Evolutionary conservation across 1,140 invertebrate species (phyloP).

Genomic region (Sminthurinus signatus): DNA sequence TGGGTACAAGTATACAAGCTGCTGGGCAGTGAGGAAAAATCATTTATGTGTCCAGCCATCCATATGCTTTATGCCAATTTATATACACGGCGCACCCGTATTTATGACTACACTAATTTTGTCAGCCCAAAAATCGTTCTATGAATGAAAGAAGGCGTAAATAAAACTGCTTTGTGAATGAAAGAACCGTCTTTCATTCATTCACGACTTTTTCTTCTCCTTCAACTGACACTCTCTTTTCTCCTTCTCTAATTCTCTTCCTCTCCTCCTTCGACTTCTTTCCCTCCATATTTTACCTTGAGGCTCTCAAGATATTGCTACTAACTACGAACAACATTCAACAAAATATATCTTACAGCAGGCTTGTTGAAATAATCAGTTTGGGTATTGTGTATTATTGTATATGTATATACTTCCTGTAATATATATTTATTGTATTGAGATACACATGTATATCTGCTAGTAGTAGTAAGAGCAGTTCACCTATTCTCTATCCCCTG

Average conservation of each 20-base stretch:
- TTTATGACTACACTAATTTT: slow-evolving; percentile 26
- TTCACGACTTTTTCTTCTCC: slow-evolving; percentile 16
- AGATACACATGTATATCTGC: too few species aligned
- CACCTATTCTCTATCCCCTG: too few species aligned
- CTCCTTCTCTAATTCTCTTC: too few species aligned
- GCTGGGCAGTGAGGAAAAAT: neutral
- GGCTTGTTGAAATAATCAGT: too few species aligned
- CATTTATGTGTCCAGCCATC: slow-evolving; percentile 6
- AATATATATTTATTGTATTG: too few species aligned
- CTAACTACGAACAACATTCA: too few species aligned
- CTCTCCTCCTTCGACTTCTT: neutral
- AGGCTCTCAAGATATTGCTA: neutral
- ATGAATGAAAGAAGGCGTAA: slow-evolving; percentile 24
- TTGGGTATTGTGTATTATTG: too few species aligned
- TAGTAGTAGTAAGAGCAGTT: too few species aligned
- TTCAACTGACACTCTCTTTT: neutral
- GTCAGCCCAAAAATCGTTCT: slow-evolving; percentile 25
- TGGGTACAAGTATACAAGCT: neutral
- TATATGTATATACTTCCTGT: too few species aligned
- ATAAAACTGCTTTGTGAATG: slow-evolving; percentile 6
- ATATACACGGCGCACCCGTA: neutral
- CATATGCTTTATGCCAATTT: slow-evolving; percentile 2
- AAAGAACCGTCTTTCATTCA: slow-evolving; percentile 19
- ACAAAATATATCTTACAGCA: too few species aligned
- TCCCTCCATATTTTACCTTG: neutral